phyloP scores from a whole-genome alignment of 2,888 invertebrate genomes.

The Tipula helvola region DNA sequence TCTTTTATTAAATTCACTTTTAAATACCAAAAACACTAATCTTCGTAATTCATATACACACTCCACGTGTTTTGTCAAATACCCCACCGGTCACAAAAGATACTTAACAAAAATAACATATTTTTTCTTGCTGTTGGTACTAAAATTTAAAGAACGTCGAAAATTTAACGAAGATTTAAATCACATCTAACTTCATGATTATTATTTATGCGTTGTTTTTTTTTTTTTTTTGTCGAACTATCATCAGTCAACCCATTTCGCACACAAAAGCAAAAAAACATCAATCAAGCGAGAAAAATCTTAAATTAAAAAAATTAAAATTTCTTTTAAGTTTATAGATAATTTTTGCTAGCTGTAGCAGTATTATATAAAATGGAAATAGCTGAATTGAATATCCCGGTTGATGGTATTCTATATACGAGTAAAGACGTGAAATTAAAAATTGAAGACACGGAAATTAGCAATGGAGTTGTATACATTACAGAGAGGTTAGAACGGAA shows the following conservation, averaged over 20 bases:
- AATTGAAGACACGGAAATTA: conserved; percentile 27
- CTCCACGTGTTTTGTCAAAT: not conserved
- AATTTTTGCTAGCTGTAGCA: not conserved
- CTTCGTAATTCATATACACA: not conserved
- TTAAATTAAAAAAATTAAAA: not conserved
- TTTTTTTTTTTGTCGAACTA: not conserved
- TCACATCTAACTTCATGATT: not conserved
- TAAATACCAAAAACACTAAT: not conserved
- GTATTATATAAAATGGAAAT: not conserved
- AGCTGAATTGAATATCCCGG: conserved; percentile 24
- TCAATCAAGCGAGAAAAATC: not conserved
- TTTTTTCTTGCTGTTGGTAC: not conserved
- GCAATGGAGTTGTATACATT: conserved; percentile 29
- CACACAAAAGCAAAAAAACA: not conserved
- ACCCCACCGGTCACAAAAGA: not conserved
- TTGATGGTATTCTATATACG: conserved; percentile 28
- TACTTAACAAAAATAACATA: not conserved
- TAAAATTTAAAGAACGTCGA: not conserved
- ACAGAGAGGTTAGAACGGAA: conserved; percentile 27
- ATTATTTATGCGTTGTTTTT: not conserved
- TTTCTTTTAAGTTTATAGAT: not conserved
- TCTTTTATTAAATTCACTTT: not conserved
- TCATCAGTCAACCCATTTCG: not conserved
- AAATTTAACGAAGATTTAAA: not conserved
- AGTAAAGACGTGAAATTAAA: conserved; percentile 28